Conservation (phyloP, 2,797 vertebrate species). For the Pterois miles region DNA sequence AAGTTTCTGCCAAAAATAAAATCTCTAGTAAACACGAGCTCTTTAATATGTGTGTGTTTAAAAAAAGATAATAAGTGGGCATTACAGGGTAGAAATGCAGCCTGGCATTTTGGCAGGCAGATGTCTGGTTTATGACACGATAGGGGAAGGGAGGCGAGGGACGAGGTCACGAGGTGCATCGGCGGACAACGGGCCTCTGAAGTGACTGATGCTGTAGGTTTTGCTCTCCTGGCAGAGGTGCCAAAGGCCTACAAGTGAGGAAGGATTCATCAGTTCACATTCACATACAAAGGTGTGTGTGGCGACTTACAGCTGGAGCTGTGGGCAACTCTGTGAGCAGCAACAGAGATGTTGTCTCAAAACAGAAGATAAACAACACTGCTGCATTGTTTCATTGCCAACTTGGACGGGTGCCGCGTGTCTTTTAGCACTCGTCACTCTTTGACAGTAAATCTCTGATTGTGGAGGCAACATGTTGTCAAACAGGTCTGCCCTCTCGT, state of each 20-base stretch:
- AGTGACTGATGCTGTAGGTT: background rate
- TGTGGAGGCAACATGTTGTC: constrained; percentile 24
- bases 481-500: constrained; percentile 32
- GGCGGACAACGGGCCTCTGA: background rate
- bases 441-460: constrained; percentile 30
- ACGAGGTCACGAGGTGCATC: constrained; percentile 27
- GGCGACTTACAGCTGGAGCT: constrained; percentile 5
- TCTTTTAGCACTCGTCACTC: background rate
- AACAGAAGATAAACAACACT: constrained; percentile 56
- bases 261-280: constrained; percentile 3
- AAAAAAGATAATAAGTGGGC: constrained; percentile 44
- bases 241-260: background rate
- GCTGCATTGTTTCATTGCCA: constrained; percentile 61
- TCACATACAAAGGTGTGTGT: background rate
- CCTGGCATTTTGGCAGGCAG: constrained; percentile 52
- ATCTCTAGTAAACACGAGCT: constrained; percentile 64
- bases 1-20: constrained; percentile 72
- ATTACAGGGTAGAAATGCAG: constrained; percentile 60
- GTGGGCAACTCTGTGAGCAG: constrained; percentile 20
- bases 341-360: constrained; percentile 40
- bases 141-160: background rate
- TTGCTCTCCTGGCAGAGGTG: background rate
- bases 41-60: constrained; percentile 66
- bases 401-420: constrained; percentile 12
- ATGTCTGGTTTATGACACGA: constrained; percentile 46